These are phyloP conservation scores for Brachionus angularis DNA, from an alignment of 1,140 invertebrate species.

Conservation along the genomic window DNA sequence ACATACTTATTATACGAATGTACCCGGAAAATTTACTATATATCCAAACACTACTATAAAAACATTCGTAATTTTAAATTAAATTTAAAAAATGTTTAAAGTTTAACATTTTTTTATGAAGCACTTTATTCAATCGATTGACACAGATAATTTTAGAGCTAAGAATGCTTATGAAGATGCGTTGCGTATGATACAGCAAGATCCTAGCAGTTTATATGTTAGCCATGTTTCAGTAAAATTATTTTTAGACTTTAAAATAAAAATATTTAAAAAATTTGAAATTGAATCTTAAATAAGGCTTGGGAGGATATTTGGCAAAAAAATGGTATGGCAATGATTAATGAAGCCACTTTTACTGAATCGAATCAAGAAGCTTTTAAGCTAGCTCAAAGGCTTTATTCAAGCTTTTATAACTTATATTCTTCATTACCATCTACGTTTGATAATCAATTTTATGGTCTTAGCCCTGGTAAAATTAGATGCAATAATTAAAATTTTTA, in stretches of 20 bases:
- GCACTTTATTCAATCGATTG: slow-evolving; percentile 42
- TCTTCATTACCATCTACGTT: slow-evolving; percentile 17
- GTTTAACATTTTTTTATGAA: background rate
- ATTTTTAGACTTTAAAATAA: too few relatives aligned
- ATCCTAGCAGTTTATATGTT: slow-evolving; percentile 38
- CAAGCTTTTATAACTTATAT: slow-evolving; percentile 39
- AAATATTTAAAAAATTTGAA: too few relatives aligned
- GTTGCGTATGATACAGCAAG: slow-evolving; percentile 6
- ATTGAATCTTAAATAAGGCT: too few relatives aligned
- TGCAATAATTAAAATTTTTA: too few relatives aligned
- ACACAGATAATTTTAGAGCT: slow-evolving; percentile 17
- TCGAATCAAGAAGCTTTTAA: slow-evolving; percentile 24
- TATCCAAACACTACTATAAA: slow-evolving; percentile 29
- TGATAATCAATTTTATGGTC: slow-evolving; percentile 39
- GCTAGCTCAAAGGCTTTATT: slow-evolving; percentile 25
- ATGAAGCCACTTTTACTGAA: background rate
- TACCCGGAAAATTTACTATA: slow-evolving; percentile 29
- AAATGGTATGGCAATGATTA: slow-evolving; percentile 19
- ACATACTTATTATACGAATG: slow-evolving; percentile 38
- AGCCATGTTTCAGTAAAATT: background rate
- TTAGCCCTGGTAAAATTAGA: background rate
- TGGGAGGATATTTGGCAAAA: slow-evolving; percentile 42
- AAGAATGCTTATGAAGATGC: slow-evolving; percentile 39
- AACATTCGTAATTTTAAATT: slow-evolving; percentile 1
- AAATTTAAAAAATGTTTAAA: background rate